These are phyloP conservation scores for Palythoa heliodiscus DNA, from an alignment of 92 coral and sea anemone genomes.

Conservation along the genomic window DNA sequence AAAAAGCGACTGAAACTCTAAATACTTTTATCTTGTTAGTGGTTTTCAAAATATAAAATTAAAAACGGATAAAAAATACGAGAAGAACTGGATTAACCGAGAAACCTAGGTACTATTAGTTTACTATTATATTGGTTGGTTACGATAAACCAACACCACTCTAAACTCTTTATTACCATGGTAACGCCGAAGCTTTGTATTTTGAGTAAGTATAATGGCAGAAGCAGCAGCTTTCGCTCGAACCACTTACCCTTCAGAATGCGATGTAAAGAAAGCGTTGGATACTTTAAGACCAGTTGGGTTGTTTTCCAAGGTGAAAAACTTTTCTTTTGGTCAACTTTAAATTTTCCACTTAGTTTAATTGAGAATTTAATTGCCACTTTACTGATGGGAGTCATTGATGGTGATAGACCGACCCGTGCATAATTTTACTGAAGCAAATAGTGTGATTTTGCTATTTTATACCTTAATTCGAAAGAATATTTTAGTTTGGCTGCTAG, in stretches of 20 bases:
- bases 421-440: neutral
- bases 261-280: slow-evolving; percentile 77
- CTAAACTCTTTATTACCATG: slow-evolving; percentile 16
- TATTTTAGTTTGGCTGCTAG: neutral
- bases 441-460: neutral
- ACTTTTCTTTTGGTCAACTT: neutral
- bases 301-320: slow-evolving; percentile 81
- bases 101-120: too few species aligned
- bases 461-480: neutral
- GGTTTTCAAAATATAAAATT: too few species aligned
- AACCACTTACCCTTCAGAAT: slow-evolving; percentile 73
- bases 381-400: neutral
- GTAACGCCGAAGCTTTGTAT: slow-evolving; percentile 34
- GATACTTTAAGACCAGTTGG: slow-evolving; percentile 88
- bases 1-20: too few species aligned
- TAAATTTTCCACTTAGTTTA: neutral
- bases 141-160: neutral
- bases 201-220: slow-evolving; percentile 11
- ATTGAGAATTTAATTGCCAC: slow-evolving; percentile 19
- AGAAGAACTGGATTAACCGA: too few species aligned
- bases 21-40: too few species aligned
- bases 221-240: slow-evolving; percentile 36
- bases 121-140: neutral
- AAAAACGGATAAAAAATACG: neutral
- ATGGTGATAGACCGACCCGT: neutral